Evolutionary conservation across 92 coral and sea anemone genomes (phyloP), one percentile per base, ranked within the genome.

Genomic region (Phymanthus crucifer): DNA sequence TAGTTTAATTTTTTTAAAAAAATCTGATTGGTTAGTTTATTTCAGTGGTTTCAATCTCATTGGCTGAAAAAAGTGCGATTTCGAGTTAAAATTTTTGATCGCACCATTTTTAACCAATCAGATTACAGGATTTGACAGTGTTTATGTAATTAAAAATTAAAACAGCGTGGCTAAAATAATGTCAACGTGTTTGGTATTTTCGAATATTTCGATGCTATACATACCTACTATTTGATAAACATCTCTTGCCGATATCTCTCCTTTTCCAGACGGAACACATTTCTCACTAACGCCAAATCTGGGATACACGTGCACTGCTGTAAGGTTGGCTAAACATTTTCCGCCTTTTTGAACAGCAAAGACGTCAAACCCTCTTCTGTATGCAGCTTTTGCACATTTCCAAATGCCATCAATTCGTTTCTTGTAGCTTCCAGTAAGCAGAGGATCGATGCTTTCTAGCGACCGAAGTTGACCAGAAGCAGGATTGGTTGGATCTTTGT

Each of bases 301-400:
- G 6, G 76, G 68, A 38, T 86, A 86, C 18, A 50, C 74, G 23
- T 66, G 1, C 12, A 71, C 27, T 2, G 87, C 75, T 13, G 31
- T 27, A 17, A 73, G 43, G 21, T 83, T 78, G 18, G 83, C 66
- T 32, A 82, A 34, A 50, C 90, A 87, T 48, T 82, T 86, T 18
- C 90, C 90, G 32, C 90, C 90, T 48, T 87, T 71, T 64, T 87
- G 90, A 27, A 87, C 48, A 24, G 87, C 84, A 47, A 87, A 87
- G 6, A 77, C 82, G 13, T 87, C 48, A 32, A 82, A 69, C 14
- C 84, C 64, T 3, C 85, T 54, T 9, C 68, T 69, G 70, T 70
- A 48, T 2, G 87, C 90, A 68, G 78, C 76, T 32, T 82, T 71
- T 40, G 90, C 90, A 58, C 90, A 87, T 11, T 80, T 81, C 47